Base-by-base conservation (phyloP, 2,113 vertebrate genomes). In the Tragelaphus buxtoni region DNA sequence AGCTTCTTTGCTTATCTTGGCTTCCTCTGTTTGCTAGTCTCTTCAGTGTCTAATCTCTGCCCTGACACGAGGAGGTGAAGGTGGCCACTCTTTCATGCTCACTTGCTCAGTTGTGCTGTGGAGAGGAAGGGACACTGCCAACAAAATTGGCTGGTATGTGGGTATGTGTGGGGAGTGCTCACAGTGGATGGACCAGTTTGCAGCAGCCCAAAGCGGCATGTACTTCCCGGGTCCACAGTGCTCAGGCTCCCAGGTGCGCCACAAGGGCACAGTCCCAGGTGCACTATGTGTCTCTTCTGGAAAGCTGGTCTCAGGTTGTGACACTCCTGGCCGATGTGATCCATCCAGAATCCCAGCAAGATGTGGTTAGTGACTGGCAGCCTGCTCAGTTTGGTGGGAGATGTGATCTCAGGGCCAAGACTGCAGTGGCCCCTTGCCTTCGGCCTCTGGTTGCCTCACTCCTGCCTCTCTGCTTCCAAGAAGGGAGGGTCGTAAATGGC, bases 331-430 rank as follows among this genome's bases (percentile, higher is more conserved):
- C 65, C 0, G 1, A 69, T 69, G 65, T 69, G 18, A 69, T 35
- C 65, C 0, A 1, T 39, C 65, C n/a, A 69, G n/a, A 18, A 69
- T 35, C n/a, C n/a, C n/a, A 69, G 65, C n/a, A 69, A 69, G 65
- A 69, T 22, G n/a, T 69, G n/a, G 18, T 35, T 69, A 5, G n/a
- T 69, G 65, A 69, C 65, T 22, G 18, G 65, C 18, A 69, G n/a
- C 65, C 65, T 22, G 65, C 9, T 69, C 18, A 69, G n/a, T 35
- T 69, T 39, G n/a, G n/a, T 20, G 18, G 65, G 65, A 69, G 65
- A 39, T 39, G 65, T 11, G 65, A 69, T 22, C 65, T 69, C 0
- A 1, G n/a, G 4, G n/a, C 9, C 1, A 0, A 69, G n/a, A 69
- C 9, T 69, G 65, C 65, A 69, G 65, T 69, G 65, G 18, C 9